Evolutionary conservation across 2,888 invertebrate genomes (phyloP).

Genomic region (Lumbricus terrestris): DNA sequence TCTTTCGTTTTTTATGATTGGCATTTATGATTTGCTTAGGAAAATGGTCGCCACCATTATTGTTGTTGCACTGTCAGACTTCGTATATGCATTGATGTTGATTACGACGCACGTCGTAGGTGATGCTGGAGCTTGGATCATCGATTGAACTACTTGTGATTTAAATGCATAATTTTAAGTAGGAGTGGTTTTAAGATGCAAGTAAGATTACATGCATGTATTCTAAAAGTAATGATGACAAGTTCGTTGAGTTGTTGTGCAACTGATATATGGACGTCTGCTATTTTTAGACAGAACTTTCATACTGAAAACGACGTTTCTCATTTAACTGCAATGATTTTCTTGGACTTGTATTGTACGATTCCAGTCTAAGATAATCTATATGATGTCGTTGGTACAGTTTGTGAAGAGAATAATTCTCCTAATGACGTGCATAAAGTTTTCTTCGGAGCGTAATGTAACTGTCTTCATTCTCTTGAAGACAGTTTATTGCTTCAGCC

Average conservation of each 20-base stretch:
- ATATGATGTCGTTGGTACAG: neutral
- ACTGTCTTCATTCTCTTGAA: neutral
- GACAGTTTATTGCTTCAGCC: neutral
- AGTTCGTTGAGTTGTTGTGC: neutral
- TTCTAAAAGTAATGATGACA: neutral
- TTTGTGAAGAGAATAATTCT: neutral
- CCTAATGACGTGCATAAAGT: conserved; percentile 3
- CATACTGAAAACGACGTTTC: neutral
- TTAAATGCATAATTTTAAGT: neutral
- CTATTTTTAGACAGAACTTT: neutral
- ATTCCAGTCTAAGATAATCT: neutral
- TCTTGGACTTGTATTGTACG: neutral
- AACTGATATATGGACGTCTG: neutral
- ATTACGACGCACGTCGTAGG: neutral
- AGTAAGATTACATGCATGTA: too few relatives aligned
- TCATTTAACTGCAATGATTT: neutral
- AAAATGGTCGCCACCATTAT: neutral
- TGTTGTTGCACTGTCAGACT: neutral
- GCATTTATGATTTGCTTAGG: neutral
- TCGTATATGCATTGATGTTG: neutral
- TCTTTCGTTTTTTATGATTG: neutral
- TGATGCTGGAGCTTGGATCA: neutral
- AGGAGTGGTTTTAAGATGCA: neutral
- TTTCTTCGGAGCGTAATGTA: neutral
- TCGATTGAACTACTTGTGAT: neutral